Percentiles rank a stretch among this genome's conserved stretches.
These are phyloP conservation scores for Dolichotis patagonum DNA, from an alignment of 2,113 vertebrate species.

Conservation along the genomic window DNA sequence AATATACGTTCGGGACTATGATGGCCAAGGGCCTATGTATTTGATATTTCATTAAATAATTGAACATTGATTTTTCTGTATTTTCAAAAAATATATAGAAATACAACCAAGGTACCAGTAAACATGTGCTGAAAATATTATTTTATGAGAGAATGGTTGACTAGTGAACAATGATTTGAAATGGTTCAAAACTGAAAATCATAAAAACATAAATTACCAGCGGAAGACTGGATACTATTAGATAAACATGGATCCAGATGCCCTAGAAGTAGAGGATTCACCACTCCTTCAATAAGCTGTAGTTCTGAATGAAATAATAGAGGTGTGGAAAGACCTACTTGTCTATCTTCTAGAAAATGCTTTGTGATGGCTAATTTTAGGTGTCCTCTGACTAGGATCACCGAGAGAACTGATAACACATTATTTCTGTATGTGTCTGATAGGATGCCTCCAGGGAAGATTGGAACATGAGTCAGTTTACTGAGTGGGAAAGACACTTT, in stretches of 20 bases:
- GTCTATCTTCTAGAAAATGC: not conserved
- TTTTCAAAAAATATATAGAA: too few species aligned
- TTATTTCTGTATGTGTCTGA: not conserved
- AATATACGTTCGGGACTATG: too few species aligned
- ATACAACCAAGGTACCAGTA: too few species aligned
- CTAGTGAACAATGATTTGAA: too few species aligned
- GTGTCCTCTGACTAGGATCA: not conserved
- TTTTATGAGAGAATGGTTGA: too few species aligned
- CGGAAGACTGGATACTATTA: not conserved
- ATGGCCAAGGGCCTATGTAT: too few species aligned
- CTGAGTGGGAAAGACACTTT: not conserved
- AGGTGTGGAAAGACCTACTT: not conserved
- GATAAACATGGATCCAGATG: not conserved
- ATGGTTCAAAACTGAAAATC: too few species aligned
- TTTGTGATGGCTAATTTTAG: not conserved
- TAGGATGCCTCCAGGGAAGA: too few species aligned
- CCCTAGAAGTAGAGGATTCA: not conserved
- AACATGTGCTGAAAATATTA: too few species aligned
- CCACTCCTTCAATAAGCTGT: not conserved
- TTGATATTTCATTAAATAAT: too few species aligned
- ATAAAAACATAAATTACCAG: too few species aligned
- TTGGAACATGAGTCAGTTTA: not conserved
- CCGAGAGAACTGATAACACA: not conserved
- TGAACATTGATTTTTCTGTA: too few species aligned
- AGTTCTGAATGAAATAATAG: not conserved